phyloP scores from a whole-genome alignment of 2,797 vertebrate species.

The Coregonus suidteri region DNA sequence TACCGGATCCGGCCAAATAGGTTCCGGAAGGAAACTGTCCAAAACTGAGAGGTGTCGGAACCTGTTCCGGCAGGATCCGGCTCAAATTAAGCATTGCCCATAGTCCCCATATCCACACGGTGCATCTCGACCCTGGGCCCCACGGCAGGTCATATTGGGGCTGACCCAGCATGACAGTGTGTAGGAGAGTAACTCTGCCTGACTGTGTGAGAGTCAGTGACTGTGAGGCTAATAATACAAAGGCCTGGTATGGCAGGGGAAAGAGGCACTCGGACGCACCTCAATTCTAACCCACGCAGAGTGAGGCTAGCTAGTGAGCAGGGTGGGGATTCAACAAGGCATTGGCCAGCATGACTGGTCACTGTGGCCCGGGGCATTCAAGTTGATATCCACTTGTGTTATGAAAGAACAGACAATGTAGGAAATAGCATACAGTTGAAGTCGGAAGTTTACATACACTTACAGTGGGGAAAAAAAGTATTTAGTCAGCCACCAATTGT shows the following conservation, averaged over 20 bases:
- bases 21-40: too few species aligned
- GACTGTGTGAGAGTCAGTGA: slow-evolving; percentile 37
- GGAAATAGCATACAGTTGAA: too few species aligned
- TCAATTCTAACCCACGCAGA: slow-evolving; percentile 32
- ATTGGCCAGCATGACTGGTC: background rate
- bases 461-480: too few species aligned
- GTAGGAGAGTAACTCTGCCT: slow-evolving; percentile 13
- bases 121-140: slow-evolving; percentile 18
- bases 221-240: slow-evolving; percentile 45
- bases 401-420: background rate
- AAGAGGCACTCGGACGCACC: slow-evolving; percentile 15
- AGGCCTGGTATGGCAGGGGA: background rate
- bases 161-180: slow-evolving; percentile 5
- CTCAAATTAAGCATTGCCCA: slow-evolving; percentile 1
- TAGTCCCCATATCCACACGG: slow-evolving; percentile 21
- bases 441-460: too few species aligned
- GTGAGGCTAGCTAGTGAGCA: background rate
- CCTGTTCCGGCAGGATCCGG: too few species aligned
- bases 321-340: background rate
- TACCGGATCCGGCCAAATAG: too few species aligned
- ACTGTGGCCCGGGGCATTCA: background rate
- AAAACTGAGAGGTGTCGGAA: too few species aligned
- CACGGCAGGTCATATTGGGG: slow-evolving; percentile 31
- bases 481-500: too few species aligned
- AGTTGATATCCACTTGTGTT: background rate